Base-by-base conservation (phyloP, 2,797 vertebrate species). In the Bovichtus diacanthus region DNA sequence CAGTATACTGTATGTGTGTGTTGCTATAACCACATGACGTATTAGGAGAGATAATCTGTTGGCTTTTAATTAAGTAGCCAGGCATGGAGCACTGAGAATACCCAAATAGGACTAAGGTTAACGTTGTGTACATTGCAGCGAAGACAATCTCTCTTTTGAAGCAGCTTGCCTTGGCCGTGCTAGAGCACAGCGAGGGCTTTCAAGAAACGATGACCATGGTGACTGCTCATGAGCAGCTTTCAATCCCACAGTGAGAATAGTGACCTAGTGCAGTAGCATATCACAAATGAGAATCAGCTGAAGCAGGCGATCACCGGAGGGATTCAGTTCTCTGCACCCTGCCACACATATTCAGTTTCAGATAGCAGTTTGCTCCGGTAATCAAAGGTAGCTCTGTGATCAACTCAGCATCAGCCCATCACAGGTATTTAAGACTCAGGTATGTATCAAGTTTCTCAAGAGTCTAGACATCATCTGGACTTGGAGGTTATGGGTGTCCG, bases 381-480 rank as follows among this genome's bases (percentile, higher is more conserved):
- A 93, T 91, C 80, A 90, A 82, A 81, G 65, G 43, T 25, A 68
- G 55, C 49, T 58, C 19, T 62, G 38, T 27, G 44, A 85, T 80
- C 74, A 75, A 23, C 36, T 68, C 63, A 67, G 49, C 81, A 71
- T 87, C 76, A 73, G 50, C 70, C 58, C 63, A 77, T 81, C 68
- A 43, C 62, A 70, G 64, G 78, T 74, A 72, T 76, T 86, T 76
- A 59, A 69, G 74, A 82, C 55, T 66, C 64, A 36, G 47, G 69
- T 47, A 59, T 66, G 73, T 68, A 78, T 86, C 74, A 19, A 44
- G 74, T 87, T 86, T 88, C 89, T 81, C 25, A 61, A 43, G 75
- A 43, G 91, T 93, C 90, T 90, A 93, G 93, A 94, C 85, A 50
- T 91, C 87, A 91, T 92, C 88, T 93, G 88, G 87, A 85, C 61